phyloP scores from a whole-genome alignment of 2,888 invertebrate genomes.

The Nudaria mundana region DNA sequence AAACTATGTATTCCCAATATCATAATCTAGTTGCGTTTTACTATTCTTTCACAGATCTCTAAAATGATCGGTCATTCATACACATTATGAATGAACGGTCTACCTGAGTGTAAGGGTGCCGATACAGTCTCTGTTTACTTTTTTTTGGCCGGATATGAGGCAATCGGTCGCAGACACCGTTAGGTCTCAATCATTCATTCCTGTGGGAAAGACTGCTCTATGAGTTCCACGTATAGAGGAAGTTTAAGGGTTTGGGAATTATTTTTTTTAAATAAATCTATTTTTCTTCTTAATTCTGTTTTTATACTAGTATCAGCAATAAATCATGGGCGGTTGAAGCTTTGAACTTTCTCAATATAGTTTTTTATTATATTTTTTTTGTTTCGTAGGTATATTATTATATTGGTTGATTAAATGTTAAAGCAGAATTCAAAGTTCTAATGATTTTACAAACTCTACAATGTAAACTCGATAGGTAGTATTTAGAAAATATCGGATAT shows the following conservation, averaged over 20 bases:
- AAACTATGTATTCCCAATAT: too few species aligned
- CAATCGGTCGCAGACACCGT: conserved; percentile 63
- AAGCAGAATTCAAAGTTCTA: too few species aligned
- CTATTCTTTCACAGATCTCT: conserved; percentile 19
- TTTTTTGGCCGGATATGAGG: conserved; percentile 69
- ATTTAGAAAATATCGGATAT: neutral
- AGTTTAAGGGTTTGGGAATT: too few species aligned
- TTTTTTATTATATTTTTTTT: too few species aligned
- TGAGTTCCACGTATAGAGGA: conserved; percentile 24
- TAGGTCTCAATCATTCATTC: conserved; percentile 48
- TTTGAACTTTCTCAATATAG: too few species aligned
- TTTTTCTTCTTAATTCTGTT: too few species aligned
- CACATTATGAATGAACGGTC: conserved; percentile 56
- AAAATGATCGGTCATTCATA: conserved; percentile 63
- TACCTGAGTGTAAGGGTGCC: conserved; percentile 60
- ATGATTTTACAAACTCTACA: too few species aligned
- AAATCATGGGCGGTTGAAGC: too few species aligned
- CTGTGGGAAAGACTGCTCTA: conserved; percentile 31
- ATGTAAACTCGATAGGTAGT: neutral
- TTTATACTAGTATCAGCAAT: too few species aligned
- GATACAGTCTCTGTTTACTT: conserved; percentile 44
- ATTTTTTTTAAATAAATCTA: too few species aligned
- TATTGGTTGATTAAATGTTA: too few species aligned
- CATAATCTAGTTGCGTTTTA: neutral
- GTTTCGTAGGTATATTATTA: too few species aligned